These are phyloP conservation scores for Tautogolabrus adspersus DNA, from an alignment of 2,113 vertebrate genomes.

Conservation along the genomic window DNA sequence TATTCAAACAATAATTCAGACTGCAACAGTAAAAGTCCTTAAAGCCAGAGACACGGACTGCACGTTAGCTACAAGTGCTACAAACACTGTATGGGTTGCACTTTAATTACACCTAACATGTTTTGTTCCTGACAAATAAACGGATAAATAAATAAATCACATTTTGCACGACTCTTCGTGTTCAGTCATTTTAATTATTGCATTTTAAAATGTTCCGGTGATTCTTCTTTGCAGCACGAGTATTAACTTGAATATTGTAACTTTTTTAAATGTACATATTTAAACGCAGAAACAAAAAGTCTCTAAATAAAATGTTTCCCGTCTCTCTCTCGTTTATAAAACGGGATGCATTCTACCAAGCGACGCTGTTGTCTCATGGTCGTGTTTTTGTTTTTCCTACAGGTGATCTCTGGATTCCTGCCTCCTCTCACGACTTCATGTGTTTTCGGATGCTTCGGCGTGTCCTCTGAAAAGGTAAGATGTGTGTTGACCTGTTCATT, in stretches of 20 bases:
- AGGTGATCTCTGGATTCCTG: conserved; percentile 47
- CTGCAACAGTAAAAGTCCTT: too few relatives aligned
- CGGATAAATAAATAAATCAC: too few relatives aligned
- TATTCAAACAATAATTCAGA: too few relatives aligned
- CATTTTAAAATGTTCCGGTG: neutral
- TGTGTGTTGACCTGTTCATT: conserved; percentile 72
- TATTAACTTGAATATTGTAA: too few relatives aligned
- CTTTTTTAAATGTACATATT: too few relatives aligned
- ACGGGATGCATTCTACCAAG: neutral
- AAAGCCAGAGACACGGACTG: too few relatives aligned
- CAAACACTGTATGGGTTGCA: too few relatives aligned
- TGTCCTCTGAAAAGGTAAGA: conserved; percentile 71
- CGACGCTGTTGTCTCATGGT: conserved; percentile 18
- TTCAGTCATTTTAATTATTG: neutral
- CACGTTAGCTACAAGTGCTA: too few relatives aligned
- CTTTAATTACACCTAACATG: too few relatives aligned
- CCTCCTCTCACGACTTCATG: conserved; percentile 34
- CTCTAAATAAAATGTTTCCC: neutral
- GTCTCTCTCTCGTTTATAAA: neutral
- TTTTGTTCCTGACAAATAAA: too few relatives aligned
- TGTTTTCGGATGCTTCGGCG: conserved; percentile 25
- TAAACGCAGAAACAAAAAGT: neutral
- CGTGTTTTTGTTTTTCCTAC: conserved; percentile 13
- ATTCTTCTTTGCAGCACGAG: neutral
- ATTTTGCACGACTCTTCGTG: too few relatives aligned